A percentile compares a stretch with the other conserved stretches of the same genome.
Evolutionary conservation across 1,140 invertebrate species (phyloP).

Genomic region (Melanaphis sacchari): DNA sequence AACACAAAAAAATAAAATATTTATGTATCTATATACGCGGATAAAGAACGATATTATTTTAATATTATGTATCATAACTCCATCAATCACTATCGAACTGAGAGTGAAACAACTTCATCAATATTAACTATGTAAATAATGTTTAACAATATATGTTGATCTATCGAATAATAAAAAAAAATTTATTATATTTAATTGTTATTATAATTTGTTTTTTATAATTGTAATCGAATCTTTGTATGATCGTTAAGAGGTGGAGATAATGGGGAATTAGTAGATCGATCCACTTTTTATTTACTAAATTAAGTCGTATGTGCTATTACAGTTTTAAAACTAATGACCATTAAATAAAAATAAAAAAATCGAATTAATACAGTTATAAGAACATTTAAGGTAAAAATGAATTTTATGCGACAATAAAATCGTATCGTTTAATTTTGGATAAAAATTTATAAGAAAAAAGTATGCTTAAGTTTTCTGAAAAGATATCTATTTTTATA

Average conservation of each 20-base stretch:
- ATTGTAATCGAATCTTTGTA: neutral
- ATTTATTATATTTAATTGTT: neutral
- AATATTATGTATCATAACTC: neutral
- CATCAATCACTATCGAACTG: neutral
- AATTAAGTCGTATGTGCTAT: too few relatives aligned
- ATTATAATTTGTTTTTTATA: neutral
- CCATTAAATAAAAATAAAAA: too few relatives aligned
- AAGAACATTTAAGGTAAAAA: too few relatives aligned
- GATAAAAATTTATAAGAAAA: neutral
- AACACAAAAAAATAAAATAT: neutral
- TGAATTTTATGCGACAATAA: neutral
- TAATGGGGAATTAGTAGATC: neutral
- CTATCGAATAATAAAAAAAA: neutral
- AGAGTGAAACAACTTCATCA: neutral
- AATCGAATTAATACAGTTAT: neutral
- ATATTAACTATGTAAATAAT: neutral
- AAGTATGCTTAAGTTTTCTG: neutral
- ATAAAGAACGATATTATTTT: neutral
- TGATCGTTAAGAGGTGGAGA: neutral
- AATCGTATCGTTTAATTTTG: neutral
- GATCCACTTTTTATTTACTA: neutral
- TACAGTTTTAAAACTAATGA: too few relatives aligned
- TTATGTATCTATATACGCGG: neutral
- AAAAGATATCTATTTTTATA: neutral
- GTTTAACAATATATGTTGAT: neutral